Evolutionary conservation across 2,797 vertebrate species (phyloP), one percentile per base, ranked within the genome.

Genomic region (Selene dorsalis): DNA sequence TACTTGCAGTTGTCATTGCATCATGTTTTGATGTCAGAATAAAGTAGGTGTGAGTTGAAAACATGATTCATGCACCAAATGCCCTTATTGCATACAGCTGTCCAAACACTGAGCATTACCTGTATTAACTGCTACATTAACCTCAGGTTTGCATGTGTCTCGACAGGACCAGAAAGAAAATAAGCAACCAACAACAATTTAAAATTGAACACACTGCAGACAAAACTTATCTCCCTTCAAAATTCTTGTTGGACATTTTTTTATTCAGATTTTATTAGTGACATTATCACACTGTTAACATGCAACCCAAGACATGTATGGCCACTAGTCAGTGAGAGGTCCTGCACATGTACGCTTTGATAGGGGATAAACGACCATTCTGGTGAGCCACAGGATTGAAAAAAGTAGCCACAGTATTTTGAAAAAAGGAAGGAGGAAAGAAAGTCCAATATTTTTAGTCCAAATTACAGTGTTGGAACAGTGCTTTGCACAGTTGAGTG

Each of bases 401-500:
- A 87, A 90, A 94, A 91, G 87, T 85, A 84, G 85, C 94, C 93
- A 87, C 93, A 92, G 89, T 93, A 93, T 94, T 94, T 93, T 89
- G 89, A 91, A 93, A 94, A 95, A 93, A 91, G 90, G 89, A 94
- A 93, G 93, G 92, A 95, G 93, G 92, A 94, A 95, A 94, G 93
- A 95, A 95, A 94, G 93, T 92, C 89, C 93, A 94, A 95, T 96
- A 96, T 96, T 96, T 96, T 95, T 96, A 96, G 95, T 94, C 89
- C 89, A 96, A 96, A 96, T 96, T 96, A 95, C 94, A 96, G 91
- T 83, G 94, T 95, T 95, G 94, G 92, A 95, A 94, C 94, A 93
- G 94, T 93, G 93, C 94, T 93, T 92, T 93, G 94, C 94, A 93
- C 87, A 92, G 94, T 91, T 52, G 90, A 95, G 92, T 94, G 93